Base-by-base conservation (phyloP, 2,797 vertebrate species). In the Cossypha polioptera region DNA sequence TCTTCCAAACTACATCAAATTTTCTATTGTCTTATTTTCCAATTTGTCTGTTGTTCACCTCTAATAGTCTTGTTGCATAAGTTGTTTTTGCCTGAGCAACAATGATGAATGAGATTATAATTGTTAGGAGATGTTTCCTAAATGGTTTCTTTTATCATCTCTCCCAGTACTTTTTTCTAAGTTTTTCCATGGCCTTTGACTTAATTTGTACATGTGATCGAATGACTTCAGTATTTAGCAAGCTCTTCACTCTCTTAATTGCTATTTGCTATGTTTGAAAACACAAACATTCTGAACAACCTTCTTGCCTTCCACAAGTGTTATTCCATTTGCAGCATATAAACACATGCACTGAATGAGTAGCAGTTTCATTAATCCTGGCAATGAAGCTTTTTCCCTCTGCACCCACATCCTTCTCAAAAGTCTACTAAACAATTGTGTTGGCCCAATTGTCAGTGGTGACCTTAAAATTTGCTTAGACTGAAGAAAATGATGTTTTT, bases 1-100 rank as follows among this genome's bases (percentile, higher is more conserved):
- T 86, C 28, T 92, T 91, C 82, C 54, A 83, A 95, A 68, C 18
- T 9, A 17, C 36, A 71, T 33, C 4, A 74, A 51, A 43, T 68
- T 77, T 92, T 92, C 79, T 84, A 59, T 81, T 82, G 57, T 51
- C 43, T 88, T 86, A 22, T 78, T 88, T 93, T 95, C 65, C 69
- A 55, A 3, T 88, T 62, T 0, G 2, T 55, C 47, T 72, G 53
- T 68, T 86, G 53, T 91, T 94, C 62, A 78, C 38, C 51, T 90
- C 69, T 66, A 83, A 77, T 18, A 65, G 35, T 50, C 65, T 88
- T 86, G 50, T 91, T 91, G 65, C 25, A n/a, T 54, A 78, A 90
- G 54, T 54, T 83, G 82, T n/a, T 93, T 93, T 63, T 87, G 62
- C 75, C 48, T 2, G 2, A 89, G 58, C 35, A 87, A 67, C 48